phyloP scores from a whole-genome alignment of 2,113 vertebrate genomes.

The Syrmaticus mikado region DNA sequence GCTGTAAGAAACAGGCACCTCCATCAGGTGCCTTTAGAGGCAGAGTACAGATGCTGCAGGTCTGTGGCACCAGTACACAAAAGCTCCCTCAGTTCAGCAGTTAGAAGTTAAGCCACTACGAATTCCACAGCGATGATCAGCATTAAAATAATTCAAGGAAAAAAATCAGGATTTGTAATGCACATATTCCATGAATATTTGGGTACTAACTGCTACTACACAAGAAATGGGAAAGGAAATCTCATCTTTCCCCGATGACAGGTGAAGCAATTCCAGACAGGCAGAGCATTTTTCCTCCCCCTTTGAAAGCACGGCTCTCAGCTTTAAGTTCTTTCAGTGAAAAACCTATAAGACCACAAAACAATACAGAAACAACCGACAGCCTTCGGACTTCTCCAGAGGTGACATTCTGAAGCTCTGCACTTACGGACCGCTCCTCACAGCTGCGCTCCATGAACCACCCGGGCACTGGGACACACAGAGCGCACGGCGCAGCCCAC shows the following conservation, averaged over 20 bases:
- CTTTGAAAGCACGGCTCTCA: neutral
- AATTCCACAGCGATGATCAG: neutral
- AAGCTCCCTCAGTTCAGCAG: neutral
- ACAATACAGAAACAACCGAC: rapidly evolving
- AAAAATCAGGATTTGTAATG: neutral
- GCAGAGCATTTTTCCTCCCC: neutral
- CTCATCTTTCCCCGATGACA: neutral
- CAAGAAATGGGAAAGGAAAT: neutral
- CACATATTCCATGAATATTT: neutral
- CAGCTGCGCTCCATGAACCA: rapidly evolving
- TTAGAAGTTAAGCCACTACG: neutral
- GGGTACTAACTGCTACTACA: neutral
- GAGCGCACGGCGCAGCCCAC: neutral
- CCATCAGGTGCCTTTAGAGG: neutral
- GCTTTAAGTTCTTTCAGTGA: neutral
- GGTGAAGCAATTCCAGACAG: no score
- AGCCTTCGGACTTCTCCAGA: neutral
- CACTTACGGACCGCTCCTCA: neutral
- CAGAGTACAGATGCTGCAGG: neutral
- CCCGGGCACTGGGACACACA: neutral
- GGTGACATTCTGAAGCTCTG: neutral
- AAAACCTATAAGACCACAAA: neutral
- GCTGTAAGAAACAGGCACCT: neutral
- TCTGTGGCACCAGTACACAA: neutral
- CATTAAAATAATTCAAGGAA: neutral